Evolutionary conservation across 2,797 vertebrate species (phyloP).

Genomic region (Parauchenoglanis ngamensis): DNA sequence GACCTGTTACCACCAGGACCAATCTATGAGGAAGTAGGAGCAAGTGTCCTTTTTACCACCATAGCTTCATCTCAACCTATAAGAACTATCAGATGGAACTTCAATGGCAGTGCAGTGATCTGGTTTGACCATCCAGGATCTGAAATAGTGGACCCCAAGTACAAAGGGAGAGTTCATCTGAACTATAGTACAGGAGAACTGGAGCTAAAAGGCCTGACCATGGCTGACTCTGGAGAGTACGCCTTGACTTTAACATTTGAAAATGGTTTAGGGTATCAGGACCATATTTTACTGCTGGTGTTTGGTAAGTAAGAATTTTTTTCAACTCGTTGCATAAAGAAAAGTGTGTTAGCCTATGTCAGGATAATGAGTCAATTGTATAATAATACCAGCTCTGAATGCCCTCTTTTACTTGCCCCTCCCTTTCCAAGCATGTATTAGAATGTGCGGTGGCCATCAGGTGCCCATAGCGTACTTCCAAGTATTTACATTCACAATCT

Average conservation of each 20-base stretch:
- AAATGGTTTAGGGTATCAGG: not conserved
- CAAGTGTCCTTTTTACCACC: constrained; percentile 1
- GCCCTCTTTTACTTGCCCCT: too few species aligned
- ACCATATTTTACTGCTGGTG: constrained; percentile 16
- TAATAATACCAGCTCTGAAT: not conserved
- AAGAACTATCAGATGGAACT: not conserved
- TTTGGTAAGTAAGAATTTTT: constrained; percentile 29
- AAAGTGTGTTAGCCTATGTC: not conserved
- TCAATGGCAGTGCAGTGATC: not conserved
- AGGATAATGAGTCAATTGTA: not conserved
- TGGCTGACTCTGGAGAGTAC: constrained; percentile 37
- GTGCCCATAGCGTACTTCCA: too few species aligned
- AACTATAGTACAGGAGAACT: constrained; percentile 1
- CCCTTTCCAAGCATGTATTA: too few species aligned
- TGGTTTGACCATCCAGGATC: fast-evolving
- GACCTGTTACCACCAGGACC: constrained; percentile 22
- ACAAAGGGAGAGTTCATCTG: not conserved
- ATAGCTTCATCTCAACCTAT: not conserved
- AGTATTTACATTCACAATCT: too few species aligned
- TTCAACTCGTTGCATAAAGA: not conserved
- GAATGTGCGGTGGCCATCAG: too few species aligned
- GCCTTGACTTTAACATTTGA: not conserved
- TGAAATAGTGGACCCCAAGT: not conserved
- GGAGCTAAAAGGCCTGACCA: not conserved
- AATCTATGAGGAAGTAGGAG: not conserved